These are phyloP conservation scores for Argyra leucocephala DNA, from an alignment of 2,888 invertebrate genomes.

Conservation along the genomic window DNA sequence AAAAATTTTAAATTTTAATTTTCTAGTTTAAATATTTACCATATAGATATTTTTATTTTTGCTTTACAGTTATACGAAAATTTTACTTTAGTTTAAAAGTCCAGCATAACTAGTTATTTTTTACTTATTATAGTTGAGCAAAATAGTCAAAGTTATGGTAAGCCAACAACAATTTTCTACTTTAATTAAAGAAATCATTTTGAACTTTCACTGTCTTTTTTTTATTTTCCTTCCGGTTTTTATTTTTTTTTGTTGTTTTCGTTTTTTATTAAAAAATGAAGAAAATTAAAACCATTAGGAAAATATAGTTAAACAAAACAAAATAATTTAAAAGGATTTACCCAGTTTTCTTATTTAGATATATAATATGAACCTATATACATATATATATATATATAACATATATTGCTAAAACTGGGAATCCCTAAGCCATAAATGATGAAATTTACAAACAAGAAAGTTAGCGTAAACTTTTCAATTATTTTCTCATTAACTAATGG, in stretches of 20 bases:
- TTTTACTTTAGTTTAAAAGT: background rate
- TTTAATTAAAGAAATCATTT: background rate
- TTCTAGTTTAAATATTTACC: too few species aligned
- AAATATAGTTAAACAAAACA: background rate
- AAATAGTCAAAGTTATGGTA: background rate
- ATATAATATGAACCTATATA: too few species aligned
- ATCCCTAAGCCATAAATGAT: too few species aligned
- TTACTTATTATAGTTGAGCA: background rate
- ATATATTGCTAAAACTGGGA: too few species aligned
- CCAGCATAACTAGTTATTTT: background rate
- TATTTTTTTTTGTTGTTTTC: too few species aligned
- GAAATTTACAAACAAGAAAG: too few species aligned
- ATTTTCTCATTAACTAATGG: background rate
- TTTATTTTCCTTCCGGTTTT: too few species aligned
- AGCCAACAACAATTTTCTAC: background rate
- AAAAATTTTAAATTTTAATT: too few species aligned
- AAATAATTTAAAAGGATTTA: background rate
- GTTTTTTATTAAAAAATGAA: background rate
- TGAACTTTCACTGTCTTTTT: background rate
- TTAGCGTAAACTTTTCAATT: background rate
- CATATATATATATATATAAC: too few species aligned
- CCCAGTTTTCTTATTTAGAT: too few species aligned
- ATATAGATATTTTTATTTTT: too few species aligned
- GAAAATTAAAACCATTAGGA: background rate
- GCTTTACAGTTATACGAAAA: too few species aligned